Base-by-base conservation (phyloP, 2,888 invertebrate genomes). In the Capitulum mitella region DNA sequence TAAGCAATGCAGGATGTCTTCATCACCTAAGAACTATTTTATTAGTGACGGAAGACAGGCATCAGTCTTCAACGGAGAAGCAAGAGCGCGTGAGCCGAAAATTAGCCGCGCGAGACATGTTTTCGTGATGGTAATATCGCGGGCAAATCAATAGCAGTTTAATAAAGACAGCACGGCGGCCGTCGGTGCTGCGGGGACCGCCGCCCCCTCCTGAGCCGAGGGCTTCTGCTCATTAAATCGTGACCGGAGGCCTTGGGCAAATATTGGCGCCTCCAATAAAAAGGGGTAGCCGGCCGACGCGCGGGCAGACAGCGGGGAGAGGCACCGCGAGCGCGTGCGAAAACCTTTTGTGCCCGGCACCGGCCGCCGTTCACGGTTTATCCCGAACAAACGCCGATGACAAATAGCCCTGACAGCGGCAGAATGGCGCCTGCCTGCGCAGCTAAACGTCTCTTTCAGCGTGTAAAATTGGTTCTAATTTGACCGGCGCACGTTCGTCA, bases 391-490 rank as follows among this genome's bases (percentile, higher is more conserved):
- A 70, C 34, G 37, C 22, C 26, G 37, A n/a, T 70, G 70, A 70
- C 70, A 70, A 70, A 70, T 37, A 26, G 37, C 6, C 14, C 22
- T 8, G 8, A 22, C 34, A 8, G 37, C 22, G 70, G 22, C 70
- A 37, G 70, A 22, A 37, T 34, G 22, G 70, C 19, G 19, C 70
- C 70, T 8, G 10, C 70, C 70, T 29, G 70, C 70, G 70, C 37
- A 19, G 37, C 70, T 70, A 70, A 70, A 70, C 32, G 70, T 1
- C 70, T 32, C 70, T 70, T 70, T 70, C 37, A 70, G 37, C 70
- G 37, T 34, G 70, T 37, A 10, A 70, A 37, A 70, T 70, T 37
- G 29, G 37, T 22, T 32, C 70, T 70, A 70, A 70, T 70, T 70
- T 37, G 19, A 6, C 32, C 16, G 12, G 16, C 16, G n/a, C 61